Evolutionary conservation across 53 echinoderm and acorn worm species (phyloP), one percentile per base, ranked within the genome.

Genomic region (Pentamera pediparva): DNA sequence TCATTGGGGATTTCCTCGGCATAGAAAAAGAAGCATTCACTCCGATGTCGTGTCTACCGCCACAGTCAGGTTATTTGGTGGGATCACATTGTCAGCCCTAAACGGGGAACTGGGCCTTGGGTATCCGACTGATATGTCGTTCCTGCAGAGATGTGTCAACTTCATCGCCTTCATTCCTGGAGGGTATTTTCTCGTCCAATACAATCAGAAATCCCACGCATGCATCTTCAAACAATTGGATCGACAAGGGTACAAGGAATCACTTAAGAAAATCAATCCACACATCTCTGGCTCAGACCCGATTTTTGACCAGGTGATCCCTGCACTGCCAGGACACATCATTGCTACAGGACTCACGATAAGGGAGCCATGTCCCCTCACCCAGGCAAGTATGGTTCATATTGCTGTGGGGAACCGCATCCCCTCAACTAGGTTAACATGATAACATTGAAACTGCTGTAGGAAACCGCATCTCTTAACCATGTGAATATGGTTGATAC

Each of bases 241-340:
- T n/a, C n/a, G n/a, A n/a, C n/a, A n/a, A n/a, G 54, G 54, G 11
- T 53, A 53, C n/a, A 18, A 6, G n/a, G 63, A 63, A 63, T 63
- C 63, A 3, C 39, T 63, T 2, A 63, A 35, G 26, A 39, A n/a
- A 18, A 63, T 63, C 1, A 63, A 63, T 13, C 24, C 24, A 25
- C 39, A 63, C 20, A 35, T 63, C 5, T 5, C 26, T 19, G 63
- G 37, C 9, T 63, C 63, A 17, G 63, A 63, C 22, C 63, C 35
- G 17, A n/a, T 63, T 24, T 35, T 63, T 37, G 63, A 63, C n/a
- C 63, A 63, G 40, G 39, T 37, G 35, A 63, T 63, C 39, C 17
- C 63, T 37, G 25, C 18, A 63, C 37, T 36, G 63, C 63, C 37
- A 24, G 54, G 54, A 54, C 24, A 26, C 25, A 28, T 54, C 11